These are phyloP conservation scores for Stenodema calcarata DNA, from an alignment of 2,888 invertebrate species.

Conservation along the genomic window DNA sequence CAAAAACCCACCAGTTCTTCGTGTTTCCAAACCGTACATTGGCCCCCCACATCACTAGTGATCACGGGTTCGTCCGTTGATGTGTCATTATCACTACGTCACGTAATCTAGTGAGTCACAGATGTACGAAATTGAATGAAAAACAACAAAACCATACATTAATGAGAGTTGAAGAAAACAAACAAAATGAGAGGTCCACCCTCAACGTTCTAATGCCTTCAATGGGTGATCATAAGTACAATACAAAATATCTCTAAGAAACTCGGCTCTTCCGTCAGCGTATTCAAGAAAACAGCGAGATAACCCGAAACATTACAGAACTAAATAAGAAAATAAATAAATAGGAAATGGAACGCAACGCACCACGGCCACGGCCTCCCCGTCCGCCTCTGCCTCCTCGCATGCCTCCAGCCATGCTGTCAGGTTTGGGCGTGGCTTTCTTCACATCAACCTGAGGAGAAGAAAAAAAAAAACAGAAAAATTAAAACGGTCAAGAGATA, in stretches of 20 bases:
- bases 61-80: no score
- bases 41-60: no score
- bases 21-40: no score
- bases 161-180: not conserved
- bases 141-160: not conserved
- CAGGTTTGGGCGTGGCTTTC: slow-evolving; percentile 90
- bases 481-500: no score
- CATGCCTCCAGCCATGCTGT: slow-evolving; percentile 72
- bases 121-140: no score
- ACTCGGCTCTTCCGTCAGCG: not conserved
- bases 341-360: slow-evolving; percentile 59
- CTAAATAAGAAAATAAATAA: not conserved
- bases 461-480: not conserved
- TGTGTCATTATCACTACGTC: no score
- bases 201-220: not conserved
- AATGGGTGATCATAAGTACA: not conserved
- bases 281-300: not conserved
- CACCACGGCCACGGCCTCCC: slow-evolving; percentile 63
- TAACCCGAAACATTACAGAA: not conserved
- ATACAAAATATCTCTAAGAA: not conserved
- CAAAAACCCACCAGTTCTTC: no score
- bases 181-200: not conserved
- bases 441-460: slow-evolving; percentile 76
- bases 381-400: slow-evolving; percentile 70
- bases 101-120: no score